A percentile compares a stretch with the other conserved stretches of the same genome.
These are phyloP conservation scores for Galbula dea DNA, from an alignment of 2,113 vertebrate species.

Conservation along the genomic window DNA sequence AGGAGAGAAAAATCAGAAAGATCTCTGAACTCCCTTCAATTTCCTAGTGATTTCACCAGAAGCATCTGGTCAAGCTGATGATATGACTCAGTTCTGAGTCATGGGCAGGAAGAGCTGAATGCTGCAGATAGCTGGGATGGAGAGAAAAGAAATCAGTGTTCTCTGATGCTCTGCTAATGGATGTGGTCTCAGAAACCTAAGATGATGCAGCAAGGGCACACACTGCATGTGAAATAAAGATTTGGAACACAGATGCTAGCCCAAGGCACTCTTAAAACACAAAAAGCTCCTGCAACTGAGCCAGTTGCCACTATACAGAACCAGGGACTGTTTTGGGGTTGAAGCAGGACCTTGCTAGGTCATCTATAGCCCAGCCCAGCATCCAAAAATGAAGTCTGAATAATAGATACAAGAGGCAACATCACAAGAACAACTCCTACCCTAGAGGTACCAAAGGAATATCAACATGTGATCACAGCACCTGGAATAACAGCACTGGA, in stretches of 20 bases:
- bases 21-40: background rate
- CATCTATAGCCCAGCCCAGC: background rate
- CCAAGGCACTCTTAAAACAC: background rate
- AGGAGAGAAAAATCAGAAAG: background rate
- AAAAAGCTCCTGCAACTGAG: background rate
- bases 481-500: background rate
- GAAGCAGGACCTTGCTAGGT: background rate
- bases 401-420: background rate
- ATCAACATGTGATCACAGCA: background rate
- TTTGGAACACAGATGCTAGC: background rate
- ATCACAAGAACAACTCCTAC: background rate
- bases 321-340: background rate
- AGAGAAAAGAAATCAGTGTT: background rate
- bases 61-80: background rate
- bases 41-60: background rate
- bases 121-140: background rate
- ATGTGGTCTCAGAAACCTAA: background rate
- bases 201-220: background rate
- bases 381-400: background rate
- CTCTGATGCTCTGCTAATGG: constrained; percentile 20
- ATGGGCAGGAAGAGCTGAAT: background rate
- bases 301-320: background rate
- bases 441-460: background rate
- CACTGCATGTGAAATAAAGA: background rate
- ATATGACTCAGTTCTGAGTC: background rate